These are phyloP conservation scores for Neoarius graeffei DNA, from an alignment of 2,113 vertebrate species.

Conservation along the genomic window DNA sequence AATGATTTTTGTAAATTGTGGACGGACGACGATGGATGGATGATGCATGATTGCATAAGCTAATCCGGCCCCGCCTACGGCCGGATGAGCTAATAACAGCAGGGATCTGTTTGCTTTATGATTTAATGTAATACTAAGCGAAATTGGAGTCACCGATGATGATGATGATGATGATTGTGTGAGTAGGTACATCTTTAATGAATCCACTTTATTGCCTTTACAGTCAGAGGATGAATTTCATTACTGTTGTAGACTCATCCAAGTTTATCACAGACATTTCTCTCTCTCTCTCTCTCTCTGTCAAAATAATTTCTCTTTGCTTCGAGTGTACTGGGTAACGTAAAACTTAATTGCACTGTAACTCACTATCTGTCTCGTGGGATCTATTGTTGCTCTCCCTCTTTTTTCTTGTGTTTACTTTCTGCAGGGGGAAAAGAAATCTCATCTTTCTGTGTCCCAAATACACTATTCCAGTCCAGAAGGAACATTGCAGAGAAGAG, in stretches of 20 bases:
- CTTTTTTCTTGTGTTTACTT: constrained; percentile 18
- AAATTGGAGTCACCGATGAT: neutral
- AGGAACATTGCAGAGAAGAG: neutral
- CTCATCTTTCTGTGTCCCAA: neutral
- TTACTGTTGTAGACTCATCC: neutral
- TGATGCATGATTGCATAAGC: too few relatives aligned
- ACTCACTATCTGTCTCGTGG: neutral
- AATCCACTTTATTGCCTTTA: neutral
- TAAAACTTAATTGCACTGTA: constrained; percentile 36
- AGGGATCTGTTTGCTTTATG: neutral
- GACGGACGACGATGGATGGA: too few relatives aligned
- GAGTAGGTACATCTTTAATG: neutral
- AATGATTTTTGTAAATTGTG: too few relatives aligned
- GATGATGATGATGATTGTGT: neutral
- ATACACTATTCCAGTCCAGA: constrained; percentile 7
- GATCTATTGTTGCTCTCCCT: neutral
- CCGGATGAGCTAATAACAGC: too few relatives aligned
- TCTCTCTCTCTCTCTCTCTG: neutral
- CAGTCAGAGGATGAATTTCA: neutral
- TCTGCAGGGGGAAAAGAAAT: neutral
- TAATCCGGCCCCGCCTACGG: too few relatives aligned
- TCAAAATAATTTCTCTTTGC: constrained; percentile 7
- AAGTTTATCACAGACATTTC: neutral
- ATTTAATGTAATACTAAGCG: neutral
- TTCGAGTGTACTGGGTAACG: constrained; percentile 8